phyloP scores from a whole-genome alignment of 2,888 invertebrate genomes.

The Idaea straminata region DNA sequence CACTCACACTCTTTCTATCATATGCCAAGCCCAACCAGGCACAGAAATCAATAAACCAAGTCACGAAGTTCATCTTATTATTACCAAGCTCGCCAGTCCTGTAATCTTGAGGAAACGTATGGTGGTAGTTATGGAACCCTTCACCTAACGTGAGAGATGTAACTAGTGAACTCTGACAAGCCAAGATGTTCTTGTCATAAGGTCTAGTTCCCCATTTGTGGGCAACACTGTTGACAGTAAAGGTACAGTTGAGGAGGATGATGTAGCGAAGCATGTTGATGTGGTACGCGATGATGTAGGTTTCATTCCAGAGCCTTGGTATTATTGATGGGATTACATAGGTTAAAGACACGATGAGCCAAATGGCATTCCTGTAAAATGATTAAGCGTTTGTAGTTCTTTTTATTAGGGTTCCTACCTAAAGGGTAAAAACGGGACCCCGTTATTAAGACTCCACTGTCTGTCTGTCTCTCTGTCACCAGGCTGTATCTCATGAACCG shows the following conservation, averaged over 20 bases:
- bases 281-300: conserved; percentile 47
- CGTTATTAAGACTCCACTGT: too few species aligned
- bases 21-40: conserved; percentile 35
- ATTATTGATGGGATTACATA: conserved; percentile 68
- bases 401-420: too few species aligned
- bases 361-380: conserved; percentile 17
- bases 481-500: too few species aligned
- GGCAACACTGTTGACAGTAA: conserved; percentile 82
- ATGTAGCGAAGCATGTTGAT: conserved; percentile 72
- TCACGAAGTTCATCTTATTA: conserved; percentile 82
- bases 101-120: conserved; percentile 45
- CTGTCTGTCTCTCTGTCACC: too few species aligned
- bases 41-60: conserved; percentile 28
- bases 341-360: conserved; percentile 16
- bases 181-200: conserved; percentile 48
- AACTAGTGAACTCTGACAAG: conserved; percentile 8
- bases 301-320: conserved; percentile 80
- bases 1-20: conserved; percentile 28
- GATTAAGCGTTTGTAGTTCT: background rate
- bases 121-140: conserved; percentile 90
- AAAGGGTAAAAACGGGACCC: too few species aligned
- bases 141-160: conserved; percentile 46
- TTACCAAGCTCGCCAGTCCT: conserved; percentile 63
- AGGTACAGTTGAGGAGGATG: conserved; percentile 78
- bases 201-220: conserved; percentile 67